Percentiles rank a stretch among this genome's conserved stretches.
phyloP scores from a whole-genome alignment of 1,140 invertebrate species.

The Helicoverpa zea region DNA sequence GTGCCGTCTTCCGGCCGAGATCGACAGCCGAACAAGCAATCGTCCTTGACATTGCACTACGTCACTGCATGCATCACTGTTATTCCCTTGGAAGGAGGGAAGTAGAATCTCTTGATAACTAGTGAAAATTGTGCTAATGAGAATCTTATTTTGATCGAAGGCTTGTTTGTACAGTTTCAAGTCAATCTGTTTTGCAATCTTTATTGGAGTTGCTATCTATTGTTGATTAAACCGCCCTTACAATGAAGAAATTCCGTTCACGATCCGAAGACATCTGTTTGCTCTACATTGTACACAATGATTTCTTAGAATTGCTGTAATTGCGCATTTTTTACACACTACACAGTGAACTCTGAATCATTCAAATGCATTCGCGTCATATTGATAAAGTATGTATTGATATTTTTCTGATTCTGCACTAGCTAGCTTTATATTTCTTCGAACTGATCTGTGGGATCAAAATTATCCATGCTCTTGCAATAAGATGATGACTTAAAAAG shows the following conservation, averaged over 20 bases:
- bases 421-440: no score
- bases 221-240: background rate
- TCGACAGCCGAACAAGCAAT: conserved; percentile 52
- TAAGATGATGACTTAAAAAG: no score
- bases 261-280: background rate
- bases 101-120: background rate
- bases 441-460: no score
- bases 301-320: background rate
- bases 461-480: no score
- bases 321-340: background rate
- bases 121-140: no score
- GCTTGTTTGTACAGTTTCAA: background rate
- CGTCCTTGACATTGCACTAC: conserved; percentile 7
- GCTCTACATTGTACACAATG: background rate
- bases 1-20: conserved; percentile 53
- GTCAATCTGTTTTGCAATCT: background rate
- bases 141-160: background rate
- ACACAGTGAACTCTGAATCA: background rate
- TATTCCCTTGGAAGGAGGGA: background rate
- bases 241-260: background rate
- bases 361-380: background rate
- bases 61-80: background rate
- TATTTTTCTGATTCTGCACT: no score
- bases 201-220: background rate
- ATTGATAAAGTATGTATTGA: background rate